Percentiles rank a stretch among this genome's conserved stretches.
phyloP scores from a whole-genome alignment of 2,888 invertebrate genomes.

The Fabriciana adippe region DNA sequence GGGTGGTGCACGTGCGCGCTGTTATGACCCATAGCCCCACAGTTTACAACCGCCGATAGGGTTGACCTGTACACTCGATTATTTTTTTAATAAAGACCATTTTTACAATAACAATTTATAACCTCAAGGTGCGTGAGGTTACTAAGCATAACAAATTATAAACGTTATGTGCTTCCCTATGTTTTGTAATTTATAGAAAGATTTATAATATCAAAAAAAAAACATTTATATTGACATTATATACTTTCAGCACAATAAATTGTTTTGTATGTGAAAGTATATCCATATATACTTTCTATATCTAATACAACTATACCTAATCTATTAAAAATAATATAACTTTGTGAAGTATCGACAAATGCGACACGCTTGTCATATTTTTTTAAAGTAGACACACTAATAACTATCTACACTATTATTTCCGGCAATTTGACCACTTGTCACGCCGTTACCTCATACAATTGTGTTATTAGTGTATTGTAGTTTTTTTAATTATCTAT shows the following conservation, averaged over 20 bases:
- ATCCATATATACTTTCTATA: no score
- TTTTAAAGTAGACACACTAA: neutral
- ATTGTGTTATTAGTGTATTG: neutral
- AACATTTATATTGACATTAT: no score
- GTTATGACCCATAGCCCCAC: constrained; percentile 63
- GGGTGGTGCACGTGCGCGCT: constrained; percentile 69
- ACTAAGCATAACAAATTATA: neutral
- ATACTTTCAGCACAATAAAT: no score
- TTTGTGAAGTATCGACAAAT: no score
- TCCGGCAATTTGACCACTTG: constrained; percentile 66
- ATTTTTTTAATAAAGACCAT: constrained; percentile 33
- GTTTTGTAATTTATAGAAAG: no score
- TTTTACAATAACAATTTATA: constrained; percentile 27
- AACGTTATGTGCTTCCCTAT: no score
- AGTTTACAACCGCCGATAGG: constrained; percentile 56
- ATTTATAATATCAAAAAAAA: no score
- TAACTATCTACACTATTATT: constrained; percentile 43
- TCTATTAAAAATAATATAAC: no score
- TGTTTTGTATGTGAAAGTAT: no score
- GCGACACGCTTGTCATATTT: no score
- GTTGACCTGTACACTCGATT: constrained; percentile 65
- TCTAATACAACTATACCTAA: no score
- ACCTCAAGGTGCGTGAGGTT: constrained; percentile 20
- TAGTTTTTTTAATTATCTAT: neutral
- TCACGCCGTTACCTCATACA: constrained; percentile 33